Conservation (phyloP, 2,888 invertebrate genomes). For the Cybosia mesomella region DNA sequence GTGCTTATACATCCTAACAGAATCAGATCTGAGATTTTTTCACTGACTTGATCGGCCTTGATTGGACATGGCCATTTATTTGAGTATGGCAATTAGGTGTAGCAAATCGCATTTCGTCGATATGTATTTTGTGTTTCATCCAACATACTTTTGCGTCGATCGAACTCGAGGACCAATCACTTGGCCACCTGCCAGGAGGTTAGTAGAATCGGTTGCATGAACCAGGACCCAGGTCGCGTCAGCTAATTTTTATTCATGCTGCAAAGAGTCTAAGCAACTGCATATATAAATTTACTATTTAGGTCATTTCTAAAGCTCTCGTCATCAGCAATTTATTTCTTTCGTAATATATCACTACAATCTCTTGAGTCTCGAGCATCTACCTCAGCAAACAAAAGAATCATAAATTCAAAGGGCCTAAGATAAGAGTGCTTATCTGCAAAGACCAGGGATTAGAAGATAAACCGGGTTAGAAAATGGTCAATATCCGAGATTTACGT, state of each 20-base stretch:
- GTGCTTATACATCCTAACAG: no score
- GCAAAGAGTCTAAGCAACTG: neutral
- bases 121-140: no score
- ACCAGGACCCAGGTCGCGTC: neutral
- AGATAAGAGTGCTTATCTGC: slow-evolving; percentile 16
- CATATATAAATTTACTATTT: neutral
- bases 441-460: slow-evolving; percentile 14
- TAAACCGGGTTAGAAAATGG: neutral
- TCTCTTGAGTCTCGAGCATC: neutral
- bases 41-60: no score
- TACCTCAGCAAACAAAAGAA: neutral
- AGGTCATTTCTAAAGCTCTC: neutral
- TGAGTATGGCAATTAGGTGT: no score
- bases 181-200: neutral
- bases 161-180: neutral
- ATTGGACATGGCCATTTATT: no score
- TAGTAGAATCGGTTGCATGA: neutral
- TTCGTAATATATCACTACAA: neutral
- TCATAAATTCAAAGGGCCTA: slow-evolving; percentile 19
- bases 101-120: no score
- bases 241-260: neutral
- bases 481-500: neutral
- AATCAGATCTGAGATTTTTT: no score
- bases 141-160: neutral
- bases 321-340: neutral